These are phyloP conservation scores for Eulemur coronatus DNA, from an alignment of 2,797 vertebrate species.

Conservation along the genomic window DNA sequence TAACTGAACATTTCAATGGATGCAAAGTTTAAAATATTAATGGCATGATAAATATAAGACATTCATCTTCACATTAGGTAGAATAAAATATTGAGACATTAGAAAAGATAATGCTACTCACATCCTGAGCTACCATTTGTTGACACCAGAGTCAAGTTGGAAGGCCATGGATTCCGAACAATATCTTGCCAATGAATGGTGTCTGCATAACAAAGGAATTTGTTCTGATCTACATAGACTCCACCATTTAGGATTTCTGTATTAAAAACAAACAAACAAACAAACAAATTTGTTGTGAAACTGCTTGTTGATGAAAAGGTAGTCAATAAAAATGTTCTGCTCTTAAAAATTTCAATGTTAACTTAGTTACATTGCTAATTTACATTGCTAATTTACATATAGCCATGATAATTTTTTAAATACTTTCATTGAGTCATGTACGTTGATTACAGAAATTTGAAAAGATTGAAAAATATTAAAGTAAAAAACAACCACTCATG, in stretches of 20 bases:
- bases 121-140: constrained; percentile 96
- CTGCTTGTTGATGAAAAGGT: background rate
- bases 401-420: background rate
- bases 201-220: constrained; percentile 96
- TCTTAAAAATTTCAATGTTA: constrained; percentile 10
- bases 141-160: constrained; percentile 95
- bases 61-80: background rate
- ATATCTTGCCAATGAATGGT: constrained; percentile 99
- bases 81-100: background rate
- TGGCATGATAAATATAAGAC: background rate
- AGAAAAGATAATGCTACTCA: constrained; percentile 80
- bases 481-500: background rate
- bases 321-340: background rate
- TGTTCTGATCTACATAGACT: constrained; percentile 97
- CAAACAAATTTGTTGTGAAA: background rate
- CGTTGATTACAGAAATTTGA: background rate
- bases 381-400: background rate
- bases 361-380: background rate
- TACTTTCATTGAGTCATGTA: background rate
- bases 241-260: constrained; percentile 98
- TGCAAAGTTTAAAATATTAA: background rate
- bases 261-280: constrained; percentile 55
- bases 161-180: constrained; percentile 93
- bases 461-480: background rate
- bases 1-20: background rate